phyloP scores from a whole-genome alignment of 2,113 vertebrate species.

The Pyrgilauda ruficollis region DNA sequence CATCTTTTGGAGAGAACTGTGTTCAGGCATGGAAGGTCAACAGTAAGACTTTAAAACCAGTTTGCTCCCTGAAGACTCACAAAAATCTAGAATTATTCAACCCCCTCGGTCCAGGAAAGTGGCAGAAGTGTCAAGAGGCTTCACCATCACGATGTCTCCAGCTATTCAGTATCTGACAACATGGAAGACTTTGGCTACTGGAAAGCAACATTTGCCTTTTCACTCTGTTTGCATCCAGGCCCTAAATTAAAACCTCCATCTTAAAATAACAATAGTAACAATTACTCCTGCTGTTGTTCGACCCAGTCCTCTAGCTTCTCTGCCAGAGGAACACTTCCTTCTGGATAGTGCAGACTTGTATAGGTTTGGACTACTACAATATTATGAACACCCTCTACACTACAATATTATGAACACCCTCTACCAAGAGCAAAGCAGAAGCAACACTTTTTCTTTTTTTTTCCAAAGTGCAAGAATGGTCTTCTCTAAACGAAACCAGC shows the following conservation, averaged over 20 bases:
- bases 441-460: not conserved
- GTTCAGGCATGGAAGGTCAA: not conserved
- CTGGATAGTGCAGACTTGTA: not conserved
- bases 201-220: conserved; percentile 8
- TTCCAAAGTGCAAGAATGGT: not conserved
- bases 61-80: not conserved
- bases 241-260: conserved; percentile 1
- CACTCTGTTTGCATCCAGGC: not conserved
- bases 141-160: not conserved
- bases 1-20: not conserved
- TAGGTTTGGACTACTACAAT: not conserved
- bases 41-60: not conserved
- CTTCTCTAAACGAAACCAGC: not conserved
- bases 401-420: not conserved
- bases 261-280: not conserved
- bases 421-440: not conserved
- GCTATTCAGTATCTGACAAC: not conserved
- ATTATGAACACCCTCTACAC: not conserved
- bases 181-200: not conserved
- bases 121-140: not conserved
- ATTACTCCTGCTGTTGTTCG: not conserved
- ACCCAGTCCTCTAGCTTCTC: not conserved
- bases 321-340: not conserved
- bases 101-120: not conserved
- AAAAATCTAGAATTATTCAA: not conserved